Conservation (phyloP, 1,140 invertebrate genomes). For the Sitobion miscanthi region DNA sequence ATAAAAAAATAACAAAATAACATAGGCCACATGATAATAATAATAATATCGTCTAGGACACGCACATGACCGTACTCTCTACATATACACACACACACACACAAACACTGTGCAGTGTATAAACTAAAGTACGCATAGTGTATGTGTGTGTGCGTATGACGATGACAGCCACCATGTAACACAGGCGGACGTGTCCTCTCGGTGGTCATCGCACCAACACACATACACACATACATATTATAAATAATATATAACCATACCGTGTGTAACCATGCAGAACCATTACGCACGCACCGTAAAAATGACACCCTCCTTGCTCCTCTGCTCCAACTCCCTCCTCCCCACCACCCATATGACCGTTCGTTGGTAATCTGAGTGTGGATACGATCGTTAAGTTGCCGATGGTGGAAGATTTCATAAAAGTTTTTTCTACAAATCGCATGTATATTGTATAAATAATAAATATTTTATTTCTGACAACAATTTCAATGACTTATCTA, state of each 20-base stretch:
- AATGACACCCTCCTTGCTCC: background rate
- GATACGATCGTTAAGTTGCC: background rate
- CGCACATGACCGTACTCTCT: conserved; percentile 8
- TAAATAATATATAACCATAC: background rate
- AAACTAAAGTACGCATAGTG: background rate
- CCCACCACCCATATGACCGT: background rate
- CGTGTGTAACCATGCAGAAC: conserved; percentile 45
- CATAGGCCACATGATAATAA: background rate
- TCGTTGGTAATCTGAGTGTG: background rate
- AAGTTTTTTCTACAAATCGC: background rate
- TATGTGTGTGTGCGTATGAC: background rate
- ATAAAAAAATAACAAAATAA: conserved; percentile 4
- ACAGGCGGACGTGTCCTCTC: conserved; percentile 39
- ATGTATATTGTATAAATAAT: no score
- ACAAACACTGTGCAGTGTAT: background rate
- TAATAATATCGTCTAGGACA: conserved; percentile 50
- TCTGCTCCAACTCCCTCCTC: background rate
- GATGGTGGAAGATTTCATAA: no score
- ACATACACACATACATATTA: background rate
- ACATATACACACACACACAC: background rate
- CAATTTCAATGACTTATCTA: background rate
- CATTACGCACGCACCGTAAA: conserved; percentile 53
- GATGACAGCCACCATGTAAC: conserved; percentile 37
- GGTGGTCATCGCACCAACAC: conserved; percentile 47
- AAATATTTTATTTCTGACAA: background rate